phyloP scores from a whole-genome alignment of 2,797 vertebrate genomes.

The Nannoperca australis region DNA sequence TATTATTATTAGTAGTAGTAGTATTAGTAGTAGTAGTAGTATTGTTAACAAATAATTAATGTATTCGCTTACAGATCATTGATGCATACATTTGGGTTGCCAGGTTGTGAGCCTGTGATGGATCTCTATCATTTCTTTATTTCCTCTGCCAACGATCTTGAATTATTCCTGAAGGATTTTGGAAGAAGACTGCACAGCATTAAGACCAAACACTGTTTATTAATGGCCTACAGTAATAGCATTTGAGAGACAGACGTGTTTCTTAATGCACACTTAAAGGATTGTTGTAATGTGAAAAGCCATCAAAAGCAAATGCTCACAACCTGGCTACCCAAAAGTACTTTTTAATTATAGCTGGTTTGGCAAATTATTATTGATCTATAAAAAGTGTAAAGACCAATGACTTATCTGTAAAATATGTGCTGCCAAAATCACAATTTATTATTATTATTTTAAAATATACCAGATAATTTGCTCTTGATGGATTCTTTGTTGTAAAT shows the following conservation, averaged over 20 bases:
- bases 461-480: not conserved
- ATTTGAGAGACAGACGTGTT: not conserved
- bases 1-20: too few species aligned
- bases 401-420: not conserved
- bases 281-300: constrained; percentile 3
- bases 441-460: constrained; percentile 3
- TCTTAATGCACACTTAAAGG: not conserved
- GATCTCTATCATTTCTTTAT: not conserved
- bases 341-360: not conserved
- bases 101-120: constrained; percentile 16
- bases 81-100: constrained; percentile 12
- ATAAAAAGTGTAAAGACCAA: not conserved
- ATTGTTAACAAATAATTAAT: constrained; percentile 45
- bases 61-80: constrained; percentile 14
- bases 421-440: not conserved
- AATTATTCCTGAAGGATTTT: not conserved
- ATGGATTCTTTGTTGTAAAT: too few species aligned
- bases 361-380: not conserved
- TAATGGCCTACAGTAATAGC: not conserved
- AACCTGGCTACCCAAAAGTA: not conserved
- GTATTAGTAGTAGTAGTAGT: too few species aligned
- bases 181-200: not conserved
- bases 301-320: not conserved
- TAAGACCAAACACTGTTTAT: not conserved
- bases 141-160: not conserved